Base-by-base conservation (phyloP, 2,797 vertebrate genomes). In the Cryptoblepharus egeriae region DNA sequence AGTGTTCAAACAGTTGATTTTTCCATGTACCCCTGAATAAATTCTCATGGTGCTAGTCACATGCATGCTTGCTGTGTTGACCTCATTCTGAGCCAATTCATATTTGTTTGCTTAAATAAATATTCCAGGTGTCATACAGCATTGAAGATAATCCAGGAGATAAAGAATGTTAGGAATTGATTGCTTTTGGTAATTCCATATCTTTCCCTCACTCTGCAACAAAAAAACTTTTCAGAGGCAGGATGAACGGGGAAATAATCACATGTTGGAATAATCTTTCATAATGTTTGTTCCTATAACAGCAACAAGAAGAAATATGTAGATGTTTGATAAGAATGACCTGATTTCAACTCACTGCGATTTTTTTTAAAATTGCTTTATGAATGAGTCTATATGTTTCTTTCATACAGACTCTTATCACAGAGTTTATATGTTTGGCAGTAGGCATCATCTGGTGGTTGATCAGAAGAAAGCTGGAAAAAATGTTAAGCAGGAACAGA, bases 141-240 rank as follows among this genome's bases (percentile, higher is more conserved):
- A 24, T 80, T 72, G 39, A 55, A 55, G 63, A 57, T 78, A 57
- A 83, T 83, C 76, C 58, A 13, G 64, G 61, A 73, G 69, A 73
- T 77, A 67, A 83, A 15, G 58, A 28, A 35, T 45, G 75, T 72
- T 78, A 7, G 45, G 24, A 83, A 78, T 49, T 83, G 76, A 78
- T 83, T 83, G 16, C 76, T 73, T 58, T 58, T 61, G 28, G 37
- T 58, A 78, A 78, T 72, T 13, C 61, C 6, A 3, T 49, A 5
- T 49, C 45, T 69, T 15, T 45, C 58, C 30, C 37, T 28, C 39
- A 4, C 39, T 42, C 37, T 28, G 8, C 67, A 70, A n/a, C 39
- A 64, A 13, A 37, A 79, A n/a, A 42, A 60, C 24, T 64, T 73
- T 80, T 73, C 52, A 28, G 39, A 28, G 57, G 67, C 65, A 64